Evolutionary conservation across 2,888 invertebrate genomes (phyloP), one percentile per base, ranked within the genome.

Genomic region (Entomobrya multifasciata): DNA sequence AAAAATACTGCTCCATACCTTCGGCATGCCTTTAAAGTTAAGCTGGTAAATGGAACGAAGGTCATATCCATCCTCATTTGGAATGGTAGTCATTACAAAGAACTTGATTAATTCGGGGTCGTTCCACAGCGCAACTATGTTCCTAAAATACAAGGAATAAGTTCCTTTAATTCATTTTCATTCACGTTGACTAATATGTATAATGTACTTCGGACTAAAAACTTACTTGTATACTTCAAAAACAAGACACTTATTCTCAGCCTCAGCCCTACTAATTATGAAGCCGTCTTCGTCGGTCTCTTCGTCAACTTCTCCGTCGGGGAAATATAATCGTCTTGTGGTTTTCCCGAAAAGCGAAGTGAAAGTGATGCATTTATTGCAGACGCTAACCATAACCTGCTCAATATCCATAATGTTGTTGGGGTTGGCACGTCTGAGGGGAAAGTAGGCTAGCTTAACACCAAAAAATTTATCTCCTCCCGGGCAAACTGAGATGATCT

Each of bases 281-380:
- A n/a, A n/a, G 17, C 4, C n/a, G 13, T 27, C 25, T 11, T 17
- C n/a, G 11, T 15, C 8, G 8, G 17, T 57, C 83, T 6, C 20
- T 17, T 13, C 41, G 0, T n/a, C n/a, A n/a, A n/a, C n/a, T n/a
- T n/a, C n/a, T 20, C 60, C 13, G 55, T 41, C 22, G 60, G 17
- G 0, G 15, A 6, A n/a, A n/a, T n/a, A n/a, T 22, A 52, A 47
- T 27, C 17, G 22, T 17, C 22, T 20, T 0, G 74, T 74, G 0
- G 27, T 15, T 11, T 49, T 65, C 15, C 79, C 62, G 6, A 30
- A 44, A 8, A 77, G 15, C 8, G 79, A 47, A 6, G 41, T 13
- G 11, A 20, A 13, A 3, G 74, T 52, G n/a, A 86, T 57, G 22
- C 86, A 81, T 25, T 86, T 47, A n/a, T 77, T 36, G 41, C 86